phyloP scores from a whole-genome alignment of 2,113 vertebrate species.

The Nothoprocta perdicaria region DNA sequence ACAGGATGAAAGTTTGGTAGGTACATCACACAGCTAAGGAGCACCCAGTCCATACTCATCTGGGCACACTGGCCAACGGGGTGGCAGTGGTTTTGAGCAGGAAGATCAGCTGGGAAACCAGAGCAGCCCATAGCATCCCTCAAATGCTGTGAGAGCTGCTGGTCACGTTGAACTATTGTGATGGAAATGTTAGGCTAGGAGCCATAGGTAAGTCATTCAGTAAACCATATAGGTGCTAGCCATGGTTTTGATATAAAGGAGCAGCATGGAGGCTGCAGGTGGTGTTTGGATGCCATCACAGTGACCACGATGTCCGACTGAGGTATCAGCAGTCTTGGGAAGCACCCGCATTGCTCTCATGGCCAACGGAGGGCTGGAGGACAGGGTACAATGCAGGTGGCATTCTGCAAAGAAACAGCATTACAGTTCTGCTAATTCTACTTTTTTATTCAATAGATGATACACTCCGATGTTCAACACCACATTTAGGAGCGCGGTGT shows the following conservation, averaged over 20 bases:
- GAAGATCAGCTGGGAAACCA: background rate
- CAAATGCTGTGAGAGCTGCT: background rate
- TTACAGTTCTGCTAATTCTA: background rate
- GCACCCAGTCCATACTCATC: rapidly evolving
- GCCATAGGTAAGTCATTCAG: background rate
- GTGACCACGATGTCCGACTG: background rate
- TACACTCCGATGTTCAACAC: background rate
- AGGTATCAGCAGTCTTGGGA: rapidly evolving
- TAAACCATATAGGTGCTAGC: background rate
- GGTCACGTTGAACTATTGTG: background rate
- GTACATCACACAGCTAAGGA: background rate
- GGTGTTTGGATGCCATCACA: background rate
- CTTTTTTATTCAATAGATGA: background rate
- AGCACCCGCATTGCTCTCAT: background rate
- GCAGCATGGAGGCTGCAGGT: background rate
- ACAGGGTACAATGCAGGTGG: background rate
- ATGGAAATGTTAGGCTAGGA: background rate
- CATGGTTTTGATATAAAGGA: background rate
- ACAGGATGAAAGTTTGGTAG: constrained; percentile 76
- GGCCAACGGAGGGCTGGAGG: background rate
- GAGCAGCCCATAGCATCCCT: rapidly evolving
- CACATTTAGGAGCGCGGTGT: background rate
- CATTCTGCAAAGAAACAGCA: background rate
- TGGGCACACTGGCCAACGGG: background rate
- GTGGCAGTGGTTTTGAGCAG: background rate